Evolutionary conservation across 2,888 invertebrate genomes (phyloP).

Genomic region (Nephrotoma flavescens): DNA sequence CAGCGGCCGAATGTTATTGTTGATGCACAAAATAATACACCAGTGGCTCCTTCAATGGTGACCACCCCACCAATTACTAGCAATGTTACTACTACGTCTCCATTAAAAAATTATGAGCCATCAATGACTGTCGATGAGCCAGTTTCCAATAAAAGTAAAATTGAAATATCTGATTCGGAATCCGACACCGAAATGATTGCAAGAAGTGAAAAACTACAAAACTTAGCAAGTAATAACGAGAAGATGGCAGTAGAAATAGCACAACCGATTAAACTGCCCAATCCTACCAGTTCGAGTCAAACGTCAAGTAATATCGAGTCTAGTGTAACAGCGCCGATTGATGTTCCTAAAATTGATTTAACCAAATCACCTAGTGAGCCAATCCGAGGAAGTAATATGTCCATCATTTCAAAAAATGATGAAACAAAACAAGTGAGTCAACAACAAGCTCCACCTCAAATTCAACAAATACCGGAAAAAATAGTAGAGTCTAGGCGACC

Average conservation of each 20-base stretch:
- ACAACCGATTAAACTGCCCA: background rate
- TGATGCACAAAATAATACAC: conserved; percentile 8
- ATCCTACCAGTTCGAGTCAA: background rate
- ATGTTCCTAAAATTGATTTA: conserved; percentile 9
- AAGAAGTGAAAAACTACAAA: conserved; percentile 29
- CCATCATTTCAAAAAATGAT: conserved; percentile 5
- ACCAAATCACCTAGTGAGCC: conserved; percentile 1
- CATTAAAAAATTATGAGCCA: conserved; percentile 13
- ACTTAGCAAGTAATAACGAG: conserved; percentile 15
- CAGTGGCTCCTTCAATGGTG: conserved; percentile 8
- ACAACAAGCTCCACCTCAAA: background rate
- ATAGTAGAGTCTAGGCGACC: background rate
- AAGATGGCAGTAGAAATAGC: conserved; percentile 30
- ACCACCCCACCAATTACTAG: conserved; percentile 12
- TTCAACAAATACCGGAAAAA: background rate
- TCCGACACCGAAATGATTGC: conserved; percentile 33
- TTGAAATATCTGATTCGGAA: conserved; percentile 25
- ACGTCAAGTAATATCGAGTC: background rate
- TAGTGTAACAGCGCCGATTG: background rate
- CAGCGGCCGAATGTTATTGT: conserved; percentile 15
- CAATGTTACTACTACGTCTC: background rate
- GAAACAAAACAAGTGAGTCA: background rate
- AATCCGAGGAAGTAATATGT: background rate
- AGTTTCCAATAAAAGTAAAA: conserved; percentile 15
- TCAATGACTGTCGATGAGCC: conserved; percentile 26